Conservation (phyloP, 2,113 vertebrate genomes). For the Siniperca chuatsi region DNA sequence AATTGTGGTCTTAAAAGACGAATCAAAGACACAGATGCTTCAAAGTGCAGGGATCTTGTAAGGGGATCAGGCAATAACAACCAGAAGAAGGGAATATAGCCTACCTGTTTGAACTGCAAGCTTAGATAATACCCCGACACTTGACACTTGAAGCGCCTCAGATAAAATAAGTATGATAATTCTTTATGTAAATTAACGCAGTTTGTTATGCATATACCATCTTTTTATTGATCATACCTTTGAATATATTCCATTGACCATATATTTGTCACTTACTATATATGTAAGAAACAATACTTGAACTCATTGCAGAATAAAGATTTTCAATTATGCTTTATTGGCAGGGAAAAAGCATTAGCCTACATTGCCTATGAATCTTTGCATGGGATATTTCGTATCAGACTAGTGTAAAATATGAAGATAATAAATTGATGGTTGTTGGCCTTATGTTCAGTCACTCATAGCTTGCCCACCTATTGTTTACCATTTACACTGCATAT, state of each 20-base stretch:
- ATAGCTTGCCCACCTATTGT: background rate
- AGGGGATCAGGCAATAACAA: slow-evolving; percentile 74
- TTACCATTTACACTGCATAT: background rate
- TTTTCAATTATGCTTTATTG: background rate
- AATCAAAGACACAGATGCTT: slow-evolving; percentile 82
- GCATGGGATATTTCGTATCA: background rate
- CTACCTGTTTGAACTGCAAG: slow-evolving; percentile 74
- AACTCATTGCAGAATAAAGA: background rate
- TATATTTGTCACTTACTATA: background rate
- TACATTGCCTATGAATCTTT: background rate
- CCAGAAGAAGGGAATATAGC: slow-evolving; percentile 60
- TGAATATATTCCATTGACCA: background rate
- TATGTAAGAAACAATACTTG: background rate
- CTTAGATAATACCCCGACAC: slow-evolving; percentile 75
- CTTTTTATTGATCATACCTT: slow-evolving; percentile 12
- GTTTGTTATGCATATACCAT: background rate
- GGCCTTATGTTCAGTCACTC: background rate
- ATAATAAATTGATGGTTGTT: background rate
- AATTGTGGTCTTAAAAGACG: slow-evolving; percentile 83
- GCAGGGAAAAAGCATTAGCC: background rate
- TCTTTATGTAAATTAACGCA: slow-evolving; percentile 3
- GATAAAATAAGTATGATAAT: background rate
- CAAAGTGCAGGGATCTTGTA: slow-evolving; percentile 82
- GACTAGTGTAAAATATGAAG: background rate
- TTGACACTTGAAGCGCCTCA: slow-evolving; percentile 65